Evolutionary conservation across 37 sponge, comb jelly and placozoan genomes (phyloP).

Genomic region (Crambe crambe): DNA sequence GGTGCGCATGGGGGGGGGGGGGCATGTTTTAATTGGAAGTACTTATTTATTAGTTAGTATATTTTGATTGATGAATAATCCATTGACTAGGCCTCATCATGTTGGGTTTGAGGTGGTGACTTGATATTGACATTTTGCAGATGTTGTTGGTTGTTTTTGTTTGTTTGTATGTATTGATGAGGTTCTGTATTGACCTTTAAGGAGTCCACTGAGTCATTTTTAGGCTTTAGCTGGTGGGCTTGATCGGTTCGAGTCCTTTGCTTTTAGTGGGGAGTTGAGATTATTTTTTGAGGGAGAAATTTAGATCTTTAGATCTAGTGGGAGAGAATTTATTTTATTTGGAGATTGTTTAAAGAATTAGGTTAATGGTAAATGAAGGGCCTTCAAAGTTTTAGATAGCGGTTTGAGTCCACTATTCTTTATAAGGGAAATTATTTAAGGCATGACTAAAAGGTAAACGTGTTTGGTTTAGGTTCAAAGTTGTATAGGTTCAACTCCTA

Average conservation of each 20-base stretch:
- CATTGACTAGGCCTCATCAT: constrained; percentile 75
- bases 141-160: constrained; percentile 79
- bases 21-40: constrained; percentile 79
- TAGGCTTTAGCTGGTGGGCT: too few relatives aligned
- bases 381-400: constrained; percentile 79
- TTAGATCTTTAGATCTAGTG: background rate
- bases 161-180: constrained; percentile 81
- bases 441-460: too few relatives aligned
- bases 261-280: too few relatives aligned
- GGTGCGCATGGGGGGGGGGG: constrained; percentile 77
- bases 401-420: constrained; percentile 79
- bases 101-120: constrained; percentile 78
- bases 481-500: too few relatives aligned
- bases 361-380: constrained; percentile 74
- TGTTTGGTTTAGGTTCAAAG: too few relatives aligned
- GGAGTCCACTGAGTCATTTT: too few relatives aligned
- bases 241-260: too few relatives aligned
- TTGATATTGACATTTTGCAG: constrained; percentile 87
- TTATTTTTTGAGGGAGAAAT: constrained; percentile 42
- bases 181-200: constrained; percentile 52
- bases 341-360: constrained; percentile 33
- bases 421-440: constrained; percentile 17
- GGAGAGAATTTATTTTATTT: background rate
- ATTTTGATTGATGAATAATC: constrained; percentile 56
- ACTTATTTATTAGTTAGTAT: constrained; percentile 78